Percentiles rank a stretch among this genome's conserved stretches.
Conservation (phyloP, 2,797 vertebrate genomes). For the Hephaestus fuliginosus region DNA sequence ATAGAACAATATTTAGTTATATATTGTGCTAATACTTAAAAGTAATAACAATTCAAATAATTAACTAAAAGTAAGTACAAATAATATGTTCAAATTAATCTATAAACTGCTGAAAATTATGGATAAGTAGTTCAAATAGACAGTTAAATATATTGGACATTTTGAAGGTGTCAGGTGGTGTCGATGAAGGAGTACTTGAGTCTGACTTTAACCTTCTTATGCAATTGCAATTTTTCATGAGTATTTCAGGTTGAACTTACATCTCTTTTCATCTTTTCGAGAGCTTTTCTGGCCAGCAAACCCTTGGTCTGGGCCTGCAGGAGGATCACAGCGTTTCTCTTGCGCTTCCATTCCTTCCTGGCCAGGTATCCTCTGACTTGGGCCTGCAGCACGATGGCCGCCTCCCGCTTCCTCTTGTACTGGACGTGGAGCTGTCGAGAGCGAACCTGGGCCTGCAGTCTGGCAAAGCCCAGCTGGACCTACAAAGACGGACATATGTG, state of each 20-base stretch:
- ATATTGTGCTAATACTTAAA: background rate
- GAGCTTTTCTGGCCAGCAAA: conserved; percentile 84
- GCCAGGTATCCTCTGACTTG: conserved; percentile 86
- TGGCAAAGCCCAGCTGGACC: conserved; percentile 91
- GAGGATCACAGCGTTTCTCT: conserved; percentile 86
- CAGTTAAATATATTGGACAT: background rate
- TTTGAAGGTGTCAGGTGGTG: background rate
- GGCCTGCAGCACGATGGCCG: conserved; percentile 86
- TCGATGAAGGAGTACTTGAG: background rate
- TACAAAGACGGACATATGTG: conserved; percentile 51
- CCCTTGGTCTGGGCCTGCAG: conserved; percentile 92
- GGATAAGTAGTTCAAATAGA: background rate
- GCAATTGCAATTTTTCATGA: background rate
- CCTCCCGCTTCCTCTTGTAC: conserved; percentile 84
- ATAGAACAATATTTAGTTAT: background rate
- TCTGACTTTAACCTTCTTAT: background rate
- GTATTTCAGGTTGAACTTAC: conserved; percentile 72
- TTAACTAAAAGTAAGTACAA: background rate
- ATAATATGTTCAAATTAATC: too few species aligned
- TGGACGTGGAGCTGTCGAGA: conserved; percentile 84
- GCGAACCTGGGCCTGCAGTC: conserved; percentile 91
- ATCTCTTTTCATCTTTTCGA: conserved; percentile 81
- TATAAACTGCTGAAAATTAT: background rate
- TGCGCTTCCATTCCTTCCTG: conserved; percentile 85
- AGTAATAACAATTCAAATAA: background rate